phyloP scores from a whole-genome alignment of 2,113 vertebrate genomes.

The Python bivittatus region DNA sequence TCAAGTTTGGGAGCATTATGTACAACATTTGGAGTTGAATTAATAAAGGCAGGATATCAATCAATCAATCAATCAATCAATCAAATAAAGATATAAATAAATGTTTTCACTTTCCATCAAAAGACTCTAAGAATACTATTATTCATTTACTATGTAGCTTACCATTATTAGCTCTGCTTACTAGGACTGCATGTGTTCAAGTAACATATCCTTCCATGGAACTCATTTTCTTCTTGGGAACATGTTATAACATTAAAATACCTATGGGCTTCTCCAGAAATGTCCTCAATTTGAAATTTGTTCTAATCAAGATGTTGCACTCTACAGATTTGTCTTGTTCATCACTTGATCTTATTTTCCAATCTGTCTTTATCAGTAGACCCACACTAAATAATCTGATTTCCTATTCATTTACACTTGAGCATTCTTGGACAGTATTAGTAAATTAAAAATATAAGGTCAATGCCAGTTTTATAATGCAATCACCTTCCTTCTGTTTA shows the following conservation, averaged over 20 bases:
- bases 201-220: too few relatives aligned
- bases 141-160: not conserved
- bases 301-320: slow-evolving; percentile 28
- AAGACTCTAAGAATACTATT: not conserved
- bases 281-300: not conserved
- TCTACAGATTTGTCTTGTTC: slow-evolving; percentile 1
- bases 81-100: not conserved
- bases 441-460: slow-evolving; percentile 12
- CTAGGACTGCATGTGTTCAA: not conserved
- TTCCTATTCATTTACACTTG: slow-evolving; percentile 15
- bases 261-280: not conserved
- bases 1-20: not conserved
- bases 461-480: slow-evolving; percentile 39
- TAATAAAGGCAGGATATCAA: not conserved
- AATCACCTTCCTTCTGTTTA: slow-evolving; percentile 19
- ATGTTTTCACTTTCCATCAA: not conserved
- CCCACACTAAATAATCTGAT: not conserved
- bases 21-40: not conserved
- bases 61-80: too few relatives aligned
- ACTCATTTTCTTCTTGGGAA: not conserved
- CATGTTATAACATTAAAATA: not conserved
- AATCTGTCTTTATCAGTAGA: slow-evolving; percentile 6
- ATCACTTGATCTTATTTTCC: not conserved
- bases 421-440: not conserved
- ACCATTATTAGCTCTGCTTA: not conserved